phyloP scores from a whole-genome alignment of 2,888 invertebrate genomes.

The Hanleya hanleyi region DNA sequence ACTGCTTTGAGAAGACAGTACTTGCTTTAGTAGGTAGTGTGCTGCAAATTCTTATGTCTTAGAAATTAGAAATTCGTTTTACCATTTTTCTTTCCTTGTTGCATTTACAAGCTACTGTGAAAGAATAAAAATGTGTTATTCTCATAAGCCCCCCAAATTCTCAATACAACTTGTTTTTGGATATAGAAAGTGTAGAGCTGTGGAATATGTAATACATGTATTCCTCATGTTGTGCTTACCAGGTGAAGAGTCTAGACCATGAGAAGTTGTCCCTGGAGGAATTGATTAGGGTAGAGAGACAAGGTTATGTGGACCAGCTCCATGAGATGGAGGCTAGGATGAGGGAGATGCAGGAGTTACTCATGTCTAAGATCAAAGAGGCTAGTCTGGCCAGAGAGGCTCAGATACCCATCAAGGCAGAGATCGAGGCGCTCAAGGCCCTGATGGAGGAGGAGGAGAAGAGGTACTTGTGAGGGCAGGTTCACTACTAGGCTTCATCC shows the following conservation, averaged over 20 bases:
- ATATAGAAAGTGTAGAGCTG: neutral
- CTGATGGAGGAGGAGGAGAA: conserved; percentile 69
- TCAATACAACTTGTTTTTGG: too few species aligned
- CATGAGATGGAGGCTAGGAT: conserved; percentile 59
- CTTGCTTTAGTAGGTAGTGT: too few species aligned
- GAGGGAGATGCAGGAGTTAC: conserved; percentile 63
- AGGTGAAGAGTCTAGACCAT: conserved; percentile 60
- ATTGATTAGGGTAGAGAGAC: conserved; percentile 48
- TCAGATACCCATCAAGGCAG: conserved; percentile 65
- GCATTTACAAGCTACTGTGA: too few species aligned
- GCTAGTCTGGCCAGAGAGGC: conserved; percentile 56
- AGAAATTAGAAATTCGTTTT: too few species aligned
- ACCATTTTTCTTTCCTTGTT: too few species aligned
- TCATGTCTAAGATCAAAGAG: conserved; percentile 68
- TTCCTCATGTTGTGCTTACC: neutral
- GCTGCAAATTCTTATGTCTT: too few species aligned
- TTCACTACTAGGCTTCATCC: neutral
- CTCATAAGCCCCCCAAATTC: too few species aligned
- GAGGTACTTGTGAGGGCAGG: conserved; percentile 54
- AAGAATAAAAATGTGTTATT: too few species aligned
- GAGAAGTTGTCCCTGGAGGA: conserved; percentile 58
- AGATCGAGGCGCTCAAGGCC: conserved; percentile 65
- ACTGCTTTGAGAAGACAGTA: too few species aligned
- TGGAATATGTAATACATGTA: neutral
- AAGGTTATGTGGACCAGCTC: conserved; percentile 47